Percentiles rank a stretch among this genome's conserved stretches.
phyloP scores from a whole-genome alignment of 2,888 invertebrate genomes.

The Aproaerema taeniolella region DNA sequence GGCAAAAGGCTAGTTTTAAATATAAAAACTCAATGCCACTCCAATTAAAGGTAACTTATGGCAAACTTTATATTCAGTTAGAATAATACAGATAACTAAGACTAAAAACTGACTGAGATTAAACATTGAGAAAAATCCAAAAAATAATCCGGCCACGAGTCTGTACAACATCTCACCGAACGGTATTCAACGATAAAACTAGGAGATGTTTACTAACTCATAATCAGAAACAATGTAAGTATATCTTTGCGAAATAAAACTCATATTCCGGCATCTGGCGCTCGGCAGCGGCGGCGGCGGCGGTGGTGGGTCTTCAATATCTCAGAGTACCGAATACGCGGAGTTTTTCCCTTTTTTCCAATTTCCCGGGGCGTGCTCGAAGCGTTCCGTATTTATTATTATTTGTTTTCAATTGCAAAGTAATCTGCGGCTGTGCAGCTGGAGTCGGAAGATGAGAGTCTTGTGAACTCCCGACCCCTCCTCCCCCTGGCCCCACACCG shows the following conservation, averaged over 20 bases:
- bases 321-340: slow-evolving; percentile 39
- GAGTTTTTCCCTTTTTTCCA: slow-evolving; percentile 61
- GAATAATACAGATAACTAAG: no score
- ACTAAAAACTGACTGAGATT: no score
- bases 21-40: no score
- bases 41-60: no score
- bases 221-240: slow-evolving; percentile 29
- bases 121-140: no score
- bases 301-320: no score
- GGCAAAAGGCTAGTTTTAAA: no score
- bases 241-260: slow-evolving; percentile 45
- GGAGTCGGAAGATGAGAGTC: slow-evolving; percentile 51
- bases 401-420: slow-evolving; percentile 75
- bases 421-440: slow-evolving; percentile 69
- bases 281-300: slow-evolving; percentile 37
- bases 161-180: not conserved
- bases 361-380: slow-evolving; percentile 52
- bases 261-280: slow-evolving; percentile 60
- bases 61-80: no score
- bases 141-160: no score
- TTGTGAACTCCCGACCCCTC: slow-evolving; percentile 13
- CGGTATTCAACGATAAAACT: slow-evolving; percentile 10
- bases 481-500: not conserved
- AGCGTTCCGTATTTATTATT: slow-evolving; percentile 66
- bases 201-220: slow-evolving; percentile 11